phyloP scores from a whole-genome alignment of 2,113 vertebrate species.

The Atrichornis clamosus region DNA sequence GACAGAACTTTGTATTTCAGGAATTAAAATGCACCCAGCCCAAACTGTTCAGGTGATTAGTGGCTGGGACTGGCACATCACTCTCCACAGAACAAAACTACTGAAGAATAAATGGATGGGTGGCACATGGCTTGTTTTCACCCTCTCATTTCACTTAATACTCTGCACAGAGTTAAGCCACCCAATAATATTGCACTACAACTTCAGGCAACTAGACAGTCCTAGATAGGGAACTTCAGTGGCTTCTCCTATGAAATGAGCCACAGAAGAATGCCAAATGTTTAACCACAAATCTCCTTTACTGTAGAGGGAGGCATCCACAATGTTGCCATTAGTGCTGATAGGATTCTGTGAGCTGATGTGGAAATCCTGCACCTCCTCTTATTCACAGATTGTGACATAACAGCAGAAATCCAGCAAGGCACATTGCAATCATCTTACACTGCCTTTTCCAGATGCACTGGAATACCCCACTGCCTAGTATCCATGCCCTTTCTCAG shows the following conservation, averaged over 20 bases:
- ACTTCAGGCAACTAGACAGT: not conserved
- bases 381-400: not conserved
- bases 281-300: not conserved
- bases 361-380: not conserved
- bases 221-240: not conserved
- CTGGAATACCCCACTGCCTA: no score
- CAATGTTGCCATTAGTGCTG: accelerated
- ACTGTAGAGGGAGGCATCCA: not conserved
- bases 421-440: not conserved
- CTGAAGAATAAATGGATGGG: not conserved
- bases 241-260: not conserved
- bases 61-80: not conserved
- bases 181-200: not conserved
- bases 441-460: not conserved
- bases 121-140: not conserved
- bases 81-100: not conserved
- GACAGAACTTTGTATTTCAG: not conserved
- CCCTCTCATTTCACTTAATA: not conserved
- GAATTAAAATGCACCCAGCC: not conserved
- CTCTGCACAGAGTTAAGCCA: not conserved
- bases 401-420: not conserved
- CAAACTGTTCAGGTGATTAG: not conserved
- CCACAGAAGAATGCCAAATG: not conserved
- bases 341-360: not conserved
- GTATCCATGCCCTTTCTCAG: not conserved